Conservation (phyloP, 2,797 vertebrate species). For the Trachops cirrhosus region DNA sequence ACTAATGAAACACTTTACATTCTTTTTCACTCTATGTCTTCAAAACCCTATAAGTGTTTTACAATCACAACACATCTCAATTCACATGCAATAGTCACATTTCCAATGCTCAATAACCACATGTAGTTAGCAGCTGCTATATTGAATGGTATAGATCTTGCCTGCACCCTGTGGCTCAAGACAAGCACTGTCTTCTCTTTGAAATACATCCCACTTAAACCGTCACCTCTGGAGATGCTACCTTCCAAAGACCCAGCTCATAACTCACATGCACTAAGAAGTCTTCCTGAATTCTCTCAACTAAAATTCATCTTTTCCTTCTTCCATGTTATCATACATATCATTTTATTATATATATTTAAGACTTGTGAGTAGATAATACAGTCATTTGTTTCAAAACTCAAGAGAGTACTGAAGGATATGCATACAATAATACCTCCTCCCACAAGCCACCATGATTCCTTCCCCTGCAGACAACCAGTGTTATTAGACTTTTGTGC, state of each 20-base stretch:
- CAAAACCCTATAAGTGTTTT: not conserved
- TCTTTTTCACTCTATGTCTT: not conserved
- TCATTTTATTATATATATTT: not conserved
- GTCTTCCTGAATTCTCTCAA: not conserved
- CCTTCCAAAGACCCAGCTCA: not conserved
- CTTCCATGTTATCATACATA: not conserved
- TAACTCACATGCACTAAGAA: not conserved
- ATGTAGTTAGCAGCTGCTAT: not conserved
- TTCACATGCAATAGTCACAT: not conserved
- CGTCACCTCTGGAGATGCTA: not conserved
- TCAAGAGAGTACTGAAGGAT: not conserved
- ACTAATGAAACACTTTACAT: not conserved
- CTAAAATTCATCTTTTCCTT: not conserved
- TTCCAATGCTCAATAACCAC: not conserved
- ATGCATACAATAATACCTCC: not conserved
- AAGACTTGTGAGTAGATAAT: not conserved
- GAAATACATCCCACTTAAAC: not conserved
- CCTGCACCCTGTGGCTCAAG: not conserved
- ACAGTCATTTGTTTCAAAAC: constrained; percentile 13
- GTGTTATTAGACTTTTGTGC: not conserved
- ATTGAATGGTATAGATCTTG: not conserved
- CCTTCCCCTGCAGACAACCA: not conserved
- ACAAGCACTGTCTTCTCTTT: not conserved
- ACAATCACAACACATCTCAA: not conserved
- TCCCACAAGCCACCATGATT: not conserved